Evolutionary conservation across 2,113 vertebrate species (phyloP), one percentile per base, ranked within the genome.

Genomic region (Ceyx margarethae): DNA sequence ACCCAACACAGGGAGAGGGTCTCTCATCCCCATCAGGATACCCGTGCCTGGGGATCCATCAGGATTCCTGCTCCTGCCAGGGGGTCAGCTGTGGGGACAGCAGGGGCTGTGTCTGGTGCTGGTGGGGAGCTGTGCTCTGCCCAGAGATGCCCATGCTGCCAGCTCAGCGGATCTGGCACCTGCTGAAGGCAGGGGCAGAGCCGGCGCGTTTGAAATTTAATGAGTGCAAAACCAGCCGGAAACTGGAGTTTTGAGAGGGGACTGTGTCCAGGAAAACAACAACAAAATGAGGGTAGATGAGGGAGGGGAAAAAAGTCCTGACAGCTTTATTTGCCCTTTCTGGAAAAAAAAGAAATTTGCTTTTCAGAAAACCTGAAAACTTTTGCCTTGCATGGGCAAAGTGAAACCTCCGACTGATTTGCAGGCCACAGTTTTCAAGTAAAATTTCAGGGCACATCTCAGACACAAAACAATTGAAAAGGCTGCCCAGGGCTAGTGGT

Each of bases 131-230:
- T 62, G 23, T 25, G 83, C 80, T 64, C 5, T 7, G 71, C 74
- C 4, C 13, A 66, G 78, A 10, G 33, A 7, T 2, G n/a, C 57
- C 42, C 7, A 17, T 4, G 14, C 64, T 51, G 83, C 84, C 86
- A 74, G 93, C 93, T 83, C 83, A 5, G 87, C 77, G 75, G 26
- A 86, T 84, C 83, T 88, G 91, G 95, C 92, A 91, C 93, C 94
- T 85, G 91, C 91, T 80, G 73, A 21, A 37, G 85, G 79, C 90
- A 2, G 3, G 77, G 91, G 73, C 80, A 85, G 77, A 86, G 81
- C 81, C 26, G 13, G 68, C 1, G 12, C 23, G 9, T 89, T 86
- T 89, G 87, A 81, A 71, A 83, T 1, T 4, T 53, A 86, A 58
- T 28, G 80, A 66, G 62, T 1, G 46, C 89, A 94, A 93, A 95